phyloP scores from a whole-genome alignment of 2,797 vertebrate species.

The Lagodon rhomboides region DNA sequence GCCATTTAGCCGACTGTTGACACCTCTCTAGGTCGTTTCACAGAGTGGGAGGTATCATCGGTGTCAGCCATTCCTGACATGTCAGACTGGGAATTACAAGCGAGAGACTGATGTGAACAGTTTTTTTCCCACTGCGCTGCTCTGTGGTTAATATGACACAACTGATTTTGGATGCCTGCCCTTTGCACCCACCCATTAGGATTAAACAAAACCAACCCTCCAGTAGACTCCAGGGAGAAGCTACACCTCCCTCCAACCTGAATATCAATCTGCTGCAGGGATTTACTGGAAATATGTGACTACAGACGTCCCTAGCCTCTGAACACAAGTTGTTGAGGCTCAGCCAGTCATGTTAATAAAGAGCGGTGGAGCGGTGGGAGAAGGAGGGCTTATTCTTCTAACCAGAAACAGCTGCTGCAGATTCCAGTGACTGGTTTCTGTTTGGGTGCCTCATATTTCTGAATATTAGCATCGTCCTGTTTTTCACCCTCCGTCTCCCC shows the following conservation, averaged over 20 bases:
- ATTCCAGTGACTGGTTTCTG: conserved; percentile 67
- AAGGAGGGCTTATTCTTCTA: conserved; percentile 53
- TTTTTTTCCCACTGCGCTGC: not conserved
- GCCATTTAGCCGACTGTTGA: not conserved
- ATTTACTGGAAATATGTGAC: conserved; percentile 54
- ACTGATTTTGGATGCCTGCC: conserved; percentile 44
- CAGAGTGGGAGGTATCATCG: not conserved
- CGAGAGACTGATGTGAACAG: not conserved
- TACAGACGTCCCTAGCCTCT: conserved; percentile 34
- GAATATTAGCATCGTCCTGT: conserved; percentile 52
- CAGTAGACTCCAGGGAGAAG: conserved; percentile 16
- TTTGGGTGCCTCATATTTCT: conserved; percentile 58
- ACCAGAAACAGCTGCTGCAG: conserved; percentile 77
- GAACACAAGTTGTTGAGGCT: conserved; percentile 48
- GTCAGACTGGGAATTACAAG: not conserved
- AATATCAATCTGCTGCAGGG: conserved; percentile 26
- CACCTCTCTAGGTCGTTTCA: not conserved
- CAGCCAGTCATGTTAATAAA: conserved; percentile 73
- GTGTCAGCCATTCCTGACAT: not conserved
- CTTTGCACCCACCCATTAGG: conserved; percentile 22
- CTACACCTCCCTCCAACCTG: conserved; percentile 15
- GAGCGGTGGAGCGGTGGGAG: conserved; percentile 42
- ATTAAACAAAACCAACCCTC: conserved; percentile 8
- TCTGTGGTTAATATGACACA: not conserved
- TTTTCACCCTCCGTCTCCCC: conserved; percentile 24